Evolutionary conservation across 92 coral and sea anemone species (phyloP).

Genomic region (Phenganax marumi): DNA sequence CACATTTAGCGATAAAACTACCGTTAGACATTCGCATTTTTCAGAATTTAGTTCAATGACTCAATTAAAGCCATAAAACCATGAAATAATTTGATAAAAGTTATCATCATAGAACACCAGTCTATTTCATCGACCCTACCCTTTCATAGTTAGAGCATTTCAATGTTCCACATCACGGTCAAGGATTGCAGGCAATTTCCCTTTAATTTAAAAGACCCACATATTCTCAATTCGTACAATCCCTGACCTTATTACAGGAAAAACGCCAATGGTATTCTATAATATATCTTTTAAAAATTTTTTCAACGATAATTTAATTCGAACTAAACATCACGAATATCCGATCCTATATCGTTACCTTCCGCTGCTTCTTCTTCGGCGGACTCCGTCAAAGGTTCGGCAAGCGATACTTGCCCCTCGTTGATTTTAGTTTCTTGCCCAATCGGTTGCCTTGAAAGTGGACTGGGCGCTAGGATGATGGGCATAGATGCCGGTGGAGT

Average conservation of each 20-base stretch:
- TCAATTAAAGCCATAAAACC: constrained; percentile 1
- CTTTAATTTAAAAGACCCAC: too few relatives aligned
- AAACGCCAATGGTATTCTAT: too few relatives aligned
- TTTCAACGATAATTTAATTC: neutral
- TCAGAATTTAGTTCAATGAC: constrained; percentile 16
- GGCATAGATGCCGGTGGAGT: constrained; percentile 87
- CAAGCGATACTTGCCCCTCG: neutral
- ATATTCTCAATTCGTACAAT: too few relatives aligned
- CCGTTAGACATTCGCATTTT: neutral
- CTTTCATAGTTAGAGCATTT: too few relatives aligned
- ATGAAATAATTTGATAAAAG: neutral
- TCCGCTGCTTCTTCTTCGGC: constrained; percentile 15
- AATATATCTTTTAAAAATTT: too few relatives aligned
- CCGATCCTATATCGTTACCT: neutral
- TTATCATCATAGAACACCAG: neutral
- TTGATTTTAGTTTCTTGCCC: neutral
- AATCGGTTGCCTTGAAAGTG: constrained; percentile 46
- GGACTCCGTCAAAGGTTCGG: constrained; percentile 22
- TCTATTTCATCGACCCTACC: too few relatives aligned
- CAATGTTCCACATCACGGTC: too few relatives aligned
- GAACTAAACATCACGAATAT: constrained; percentile 24
- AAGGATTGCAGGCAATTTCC: too few relatives aligned
- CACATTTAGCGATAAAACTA: too few relatives aligned
- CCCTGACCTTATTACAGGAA: too few relatives aligned
- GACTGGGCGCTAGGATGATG: constrained; percentile 97